A percentile compares a stretch with the other conserved stretches of the same genome.
Conservation (phyloP, 2,797 vertebrate genomes). For the Morus bassanus region DNA sequence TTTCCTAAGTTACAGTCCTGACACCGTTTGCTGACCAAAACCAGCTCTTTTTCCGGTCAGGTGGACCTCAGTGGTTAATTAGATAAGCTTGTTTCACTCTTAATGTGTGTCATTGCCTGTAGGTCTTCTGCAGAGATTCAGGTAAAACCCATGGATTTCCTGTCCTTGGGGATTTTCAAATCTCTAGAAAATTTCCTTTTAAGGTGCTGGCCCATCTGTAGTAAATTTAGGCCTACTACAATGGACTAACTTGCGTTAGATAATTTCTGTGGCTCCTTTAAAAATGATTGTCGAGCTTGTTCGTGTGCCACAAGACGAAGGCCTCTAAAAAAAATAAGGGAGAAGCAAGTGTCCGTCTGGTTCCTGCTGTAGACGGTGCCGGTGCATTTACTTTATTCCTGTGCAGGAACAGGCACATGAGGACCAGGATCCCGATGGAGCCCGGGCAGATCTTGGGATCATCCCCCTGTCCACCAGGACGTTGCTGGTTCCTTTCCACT, state of each 20-base stretch:
- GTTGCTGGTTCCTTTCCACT: not conserved
- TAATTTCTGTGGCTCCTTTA: not conserved
- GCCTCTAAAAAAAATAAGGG: not conserved
- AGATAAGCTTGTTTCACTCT: not conserved
- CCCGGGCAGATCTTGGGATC: not conserved
- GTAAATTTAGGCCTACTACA: too few species aligned
- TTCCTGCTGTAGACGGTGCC: accelerated
- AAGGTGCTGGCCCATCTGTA: not conserved
- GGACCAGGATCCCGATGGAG: not conserved
- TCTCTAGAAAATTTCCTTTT: not conserved
- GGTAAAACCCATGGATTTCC: not conserved
- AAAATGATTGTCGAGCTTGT: accelerated
- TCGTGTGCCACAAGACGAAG: not conserved
- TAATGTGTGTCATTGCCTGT: not conserved
- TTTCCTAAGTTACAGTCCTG: not conserved
- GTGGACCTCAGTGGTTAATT: not conserved
- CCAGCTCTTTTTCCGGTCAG: not conserved
- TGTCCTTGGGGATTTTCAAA: not conserved
- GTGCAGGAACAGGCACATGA: not conserved
- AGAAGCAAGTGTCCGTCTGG: accelerated
- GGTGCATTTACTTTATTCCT: not conserved
- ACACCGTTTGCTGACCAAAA: not conserved
- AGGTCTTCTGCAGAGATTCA: not conserved
- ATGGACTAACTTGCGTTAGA: accelerated
- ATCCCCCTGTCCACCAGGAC: not conserved